Base-by-base conservation (phyloP, 2,113 vertebrate species). In the Atractosteus spatula region DNA sequence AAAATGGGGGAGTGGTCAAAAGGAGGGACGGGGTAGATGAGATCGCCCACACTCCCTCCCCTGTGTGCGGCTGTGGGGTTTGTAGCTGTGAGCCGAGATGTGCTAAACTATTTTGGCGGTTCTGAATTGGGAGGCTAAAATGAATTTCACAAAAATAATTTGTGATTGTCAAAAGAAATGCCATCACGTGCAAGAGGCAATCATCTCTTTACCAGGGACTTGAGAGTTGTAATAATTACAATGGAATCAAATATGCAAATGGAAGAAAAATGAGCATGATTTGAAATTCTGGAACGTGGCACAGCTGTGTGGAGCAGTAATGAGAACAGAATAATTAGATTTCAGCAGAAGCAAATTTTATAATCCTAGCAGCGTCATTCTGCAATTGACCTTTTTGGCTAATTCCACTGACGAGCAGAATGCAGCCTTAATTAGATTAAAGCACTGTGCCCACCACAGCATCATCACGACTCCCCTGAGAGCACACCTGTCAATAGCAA, bases 361-460 rank as follows among this genome's bases (percentile, higher is more conserved):
- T 44, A 55, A 41, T 55, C 17, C 63, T 41, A n/a, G 71, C n/a
- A 29, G 10, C 4, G 12, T 5, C 3, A 3, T 63, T 77, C 76
- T 68, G 75, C 81, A 71, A 41, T 78, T 82, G 79, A 84, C 80
- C 88, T 80, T 79, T 54, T 41, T 66, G 74, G 64, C 78, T 83
- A 80, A 79, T 87, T 76, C 76, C 80, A 72, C 73, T 4, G 2
- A 2, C 14, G n/a, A 12, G 13, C 3, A 54, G 73, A 13, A 70
- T 16, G 57, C 16, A 70, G 57, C 75, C 75, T 77, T 83, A 77
- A 81, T 82, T 81, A 78, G 73, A 74, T 56, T 66, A 82, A 80
- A 76, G 72, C 68, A 1, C 12, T n/a, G 65, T 54, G 5, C 69
- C 2, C 45, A 57, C 55, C 17, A 17, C 56, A 29, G 2, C 41